phyloP scores from a whole-genome alignment of 2,888 invertebrate species.

The Parthenolecanium corni region DNA sequence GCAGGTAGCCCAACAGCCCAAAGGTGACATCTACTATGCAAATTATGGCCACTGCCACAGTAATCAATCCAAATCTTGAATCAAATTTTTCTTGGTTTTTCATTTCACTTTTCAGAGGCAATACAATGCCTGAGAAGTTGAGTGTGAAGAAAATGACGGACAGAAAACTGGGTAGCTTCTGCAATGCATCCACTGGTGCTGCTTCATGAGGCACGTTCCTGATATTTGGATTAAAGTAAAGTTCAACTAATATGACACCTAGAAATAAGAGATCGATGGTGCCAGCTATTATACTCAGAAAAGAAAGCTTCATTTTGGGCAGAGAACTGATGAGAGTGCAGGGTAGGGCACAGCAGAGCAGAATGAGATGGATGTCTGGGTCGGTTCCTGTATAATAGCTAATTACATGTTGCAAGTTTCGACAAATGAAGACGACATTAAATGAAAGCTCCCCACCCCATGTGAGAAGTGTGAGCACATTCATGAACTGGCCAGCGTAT shows the following conservation, averaged over 20 bases:
- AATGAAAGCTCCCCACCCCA: slow-evolving; percentile 20
- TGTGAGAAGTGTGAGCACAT: slow-evolving; percentile 5
- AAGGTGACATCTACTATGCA: slow-evolving; percentile 2
- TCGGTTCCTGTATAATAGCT: neutral
- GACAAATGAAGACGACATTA: slow-evolving; percentile 1
- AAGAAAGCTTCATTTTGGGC: neutral
- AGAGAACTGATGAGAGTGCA: slow-evolving; percentile 6
- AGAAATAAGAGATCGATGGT: slow-evolving; percentile 14
- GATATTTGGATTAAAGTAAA: neutral
- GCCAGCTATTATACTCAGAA: slow-evolving; percentile 2
- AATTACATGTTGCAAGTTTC: slow-evolving; percentile 5
- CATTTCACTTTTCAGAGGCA: slow-evolving; percentile 18
- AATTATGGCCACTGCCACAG: neutral
- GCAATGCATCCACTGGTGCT: neutral
- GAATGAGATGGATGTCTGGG: neutral
- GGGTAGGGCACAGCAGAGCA: neutral
- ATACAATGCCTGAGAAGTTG: slow-evolving; percentile 17
- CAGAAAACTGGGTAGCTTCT: slow-evolving; percentile 14
- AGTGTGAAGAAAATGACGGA: slow-evolving; percentile 18
- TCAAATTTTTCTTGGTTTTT: slow-evolving; percentile 15
- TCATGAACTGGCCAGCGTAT: slow-evolving; percentile 5
- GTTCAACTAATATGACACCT: neutral
- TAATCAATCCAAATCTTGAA: slow-evolving; percentile 9
- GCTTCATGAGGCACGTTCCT: too few relatives aligned
- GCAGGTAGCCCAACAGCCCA: slow-evolving; percentile 8